These are phyloP conservation scores for Lates calcarifer DNA, from an alignment of 2,113 vertebrate genomes.

Conservation along the genomic window DNA sequence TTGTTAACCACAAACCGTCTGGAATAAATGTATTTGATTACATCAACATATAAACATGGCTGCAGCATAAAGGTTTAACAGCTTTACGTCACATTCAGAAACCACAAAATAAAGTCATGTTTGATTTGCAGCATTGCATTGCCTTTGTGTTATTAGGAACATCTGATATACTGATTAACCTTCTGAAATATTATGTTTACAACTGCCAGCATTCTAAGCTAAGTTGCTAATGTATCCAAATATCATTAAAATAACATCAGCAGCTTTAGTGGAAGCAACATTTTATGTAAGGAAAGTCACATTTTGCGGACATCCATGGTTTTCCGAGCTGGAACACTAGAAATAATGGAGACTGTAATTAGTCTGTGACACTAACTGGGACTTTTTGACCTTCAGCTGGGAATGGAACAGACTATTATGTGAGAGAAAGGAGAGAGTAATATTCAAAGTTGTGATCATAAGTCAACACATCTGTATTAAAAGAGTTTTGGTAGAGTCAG, in stretches of 20 bases:
- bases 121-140: slow-evolving; percentile 4
- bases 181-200: neutral
- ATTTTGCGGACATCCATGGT: neutral
- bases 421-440: neutral
- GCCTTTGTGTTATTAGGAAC: slow-evolving; percentile 20
- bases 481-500: neutral
- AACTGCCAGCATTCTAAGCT: neutral
- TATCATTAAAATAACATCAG: slow-evolving; percentile 2
- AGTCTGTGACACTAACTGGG: slow-evolving; percentile 7
- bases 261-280: slow-evolving; percentile 13
- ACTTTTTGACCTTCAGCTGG: slow-evolving; percentile 28
- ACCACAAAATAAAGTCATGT: slow-evolving; percentile 23
- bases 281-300: neutral
- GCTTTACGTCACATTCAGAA: slow-evolving; percentile 13
- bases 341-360: slow-evolving; percentile 28
- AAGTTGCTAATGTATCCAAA: neutral
- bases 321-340: slow-evolving; percentile 27
- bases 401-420: slow-evolving; percentile 4
- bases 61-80: neutral
- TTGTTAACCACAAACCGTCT: slow-evolving; percentile 39
- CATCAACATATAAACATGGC: slow-evolving; percentile 30
- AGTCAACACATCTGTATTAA: neutral
- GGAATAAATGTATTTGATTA: slow-evolving; percentile 28
- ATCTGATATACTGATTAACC: neutral
- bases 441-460: neutral